These are phyloP conservation scores for Channa argus DNA, from an alignment of 2,113 vertebrate species.

Conservation along the genomic window DNA sequence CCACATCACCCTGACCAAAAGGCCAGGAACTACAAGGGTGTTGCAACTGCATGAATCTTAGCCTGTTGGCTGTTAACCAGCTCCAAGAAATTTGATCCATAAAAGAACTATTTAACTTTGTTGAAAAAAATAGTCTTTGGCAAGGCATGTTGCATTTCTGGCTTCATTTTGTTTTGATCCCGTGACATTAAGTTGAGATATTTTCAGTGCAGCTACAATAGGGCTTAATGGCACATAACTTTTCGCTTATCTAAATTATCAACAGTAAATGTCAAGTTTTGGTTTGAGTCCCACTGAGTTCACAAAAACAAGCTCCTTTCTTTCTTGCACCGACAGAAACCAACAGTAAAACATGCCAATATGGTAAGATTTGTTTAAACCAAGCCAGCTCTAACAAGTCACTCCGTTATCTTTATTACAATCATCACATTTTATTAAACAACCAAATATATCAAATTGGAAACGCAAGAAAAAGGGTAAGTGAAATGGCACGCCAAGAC, in stretches of 20 bases:
- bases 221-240: conserved; percentile 1
- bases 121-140: conserved; percentile 5
- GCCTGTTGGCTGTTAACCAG: conserved; percentile 13
- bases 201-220: conserved; percentile 19
- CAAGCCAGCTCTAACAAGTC: background rate
- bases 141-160: conserved; percentile 2
- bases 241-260: conserved; percentile 30
- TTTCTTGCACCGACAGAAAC: background rate
- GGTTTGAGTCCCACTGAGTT: conserved; percentile 4
- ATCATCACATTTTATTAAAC: too few species aligned
- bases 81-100: conserved; percentile 17
- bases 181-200: conserved; percentile 19
- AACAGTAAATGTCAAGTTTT: conserved; percentile 10
- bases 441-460: background rate
- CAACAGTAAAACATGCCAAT: background rate
- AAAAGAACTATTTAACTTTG: background rate
- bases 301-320: background rate
- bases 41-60: conserved; percentile 15
- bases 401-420: too few species aligned
- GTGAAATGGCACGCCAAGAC: too few species aligned
- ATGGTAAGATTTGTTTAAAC: background rate
- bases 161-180: conserved; percentile 25
- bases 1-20: conserved; percentile 54
- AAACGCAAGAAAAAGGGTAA: background rate
- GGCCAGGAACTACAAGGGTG: background rate